Evolutionary conservation across 2,797 vertebrate genomes (phyloP).

Genomic region (Pteropus rufus): DNA sequence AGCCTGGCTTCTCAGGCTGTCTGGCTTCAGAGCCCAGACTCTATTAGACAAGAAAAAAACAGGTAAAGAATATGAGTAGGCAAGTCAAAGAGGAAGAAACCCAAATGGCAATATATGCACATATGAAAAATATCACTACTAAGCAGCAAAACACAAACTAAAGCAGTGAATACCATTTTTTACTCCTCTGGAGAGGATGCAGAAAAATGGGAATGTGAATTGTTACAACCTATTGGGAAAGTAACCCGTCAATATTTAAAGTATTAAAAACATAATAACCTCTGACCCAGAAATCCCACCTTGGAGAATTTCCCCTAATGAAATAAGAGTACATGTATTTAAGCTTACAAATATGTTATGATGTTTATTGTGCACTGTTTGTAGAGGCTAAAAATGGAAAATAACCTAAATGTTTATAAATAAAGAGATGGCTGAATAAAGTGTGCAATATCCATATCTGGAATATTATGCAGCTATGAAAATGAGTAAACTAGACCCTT

Average conservation of each 20-base stretch:
- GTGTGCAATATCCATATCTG: not conserved
- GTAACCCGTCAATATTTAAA: not conserved
- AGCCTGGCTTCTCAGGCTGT: not conserved
- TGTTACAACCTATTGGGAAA: not conserved
- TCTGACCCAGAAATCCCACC: not conserved
- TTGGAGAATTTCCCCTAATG: not conserved
- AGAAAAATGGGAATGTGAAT: not conserved
- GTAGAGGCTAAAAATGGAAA: not conserved
- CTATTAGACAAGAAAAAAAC: not conserved
- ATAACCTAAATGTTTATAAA: not conserved
- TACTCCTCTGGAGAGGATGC: not conserved
- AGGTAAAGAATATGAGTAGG: not conserved
- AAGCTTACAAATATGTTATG: not conserved
- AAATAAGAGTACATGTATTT: not conserved
- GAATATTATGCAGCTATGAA: not conserved
- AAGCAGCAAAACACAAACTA: not conserved
- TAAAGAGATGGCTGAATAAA: not conserved
- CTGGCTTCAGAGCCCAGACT: not conserved
- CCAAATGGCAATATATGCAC: not conserved
- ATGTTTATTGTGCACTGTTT: not conserved
- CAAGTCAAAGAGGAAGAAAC: not conserved
- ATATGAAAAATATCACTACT: not conserved
- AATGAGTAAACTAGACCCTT: not conserved
- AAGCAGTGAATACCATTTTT: not conserved
- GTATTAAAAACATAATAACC: not conserved